Percentiles rank a stretch among this genome's conserved stretches.
Evolutionary conservation across 2,888 invertebrate genomes (phyloP).

Genomic region (Molorchus minor): DNA sequence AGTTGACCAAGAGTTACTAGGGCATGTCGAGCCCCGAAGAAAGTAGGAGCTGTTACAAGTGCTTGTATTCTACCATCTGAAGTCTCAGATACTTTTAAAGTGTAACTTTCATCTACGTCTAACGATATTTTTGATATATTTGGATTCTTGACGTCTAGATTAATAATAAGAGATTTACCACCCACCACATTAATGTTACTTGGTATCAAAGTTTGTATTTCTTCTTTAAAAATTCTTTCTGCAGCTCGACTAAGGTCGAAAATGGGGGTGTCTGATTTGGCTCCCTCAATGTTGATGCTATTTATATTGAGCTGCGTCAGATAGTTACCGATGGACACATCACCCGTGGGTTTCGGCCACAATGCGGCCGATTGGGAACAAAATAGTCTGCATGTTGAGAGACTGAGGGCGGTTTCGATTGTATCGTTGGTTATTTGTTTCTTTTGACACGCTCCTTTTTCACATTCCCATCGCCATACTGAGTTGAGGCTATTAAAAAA

Average conservation of each 20-base stretch:
- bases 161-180: conserved; percentile 61
- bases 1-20: conserved; percentile 75
- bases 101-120: conserved; percentile 70
- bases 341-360: conserved; percentile 74
- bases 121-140: conserved; percentile 60
- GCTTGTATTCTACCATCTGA: conserved; percentile 65
- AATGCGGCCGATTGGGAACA: conserved; percentile 67
- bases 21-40: conserved; percentile 75
- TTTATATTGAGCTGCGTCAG: conserved; percentile 65
- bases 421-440: conserved; percentile 49
- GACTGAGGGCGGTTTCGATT: conserved; percentile 61
- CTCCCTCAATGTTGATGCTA: conserved; percentile 64
- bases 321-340: conserved; percentile 66
- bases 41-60: conserved; percentile 67
- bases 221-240: conserved; percentile 48
- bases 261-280: conserved; percentile 52
- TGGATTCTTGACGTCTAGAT: conserved; percentile 54
- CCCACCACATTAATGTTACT: conserved; percentile 48
- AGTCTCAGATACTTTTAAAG: conserved; percentile 60
- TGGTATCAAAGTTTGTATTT: conserved; percentile 38
- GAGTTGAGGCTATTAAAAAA: conserved; percentile 44
- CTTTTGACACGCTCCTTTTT: conserved; percentile 67
- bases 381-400: conserved; percentile 72
- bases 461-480: conserved; percentile 68
- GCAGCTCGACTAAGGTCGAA: conserved; percentile 51